A percentile compares a stretch with the other conserved stretches of the same genome.
These are phyloP conservation scores for Ochropleura leucogaster DNA, from an alignment of 2,888 invertebrate genomes.

Conservation along the genomic window DNA sequence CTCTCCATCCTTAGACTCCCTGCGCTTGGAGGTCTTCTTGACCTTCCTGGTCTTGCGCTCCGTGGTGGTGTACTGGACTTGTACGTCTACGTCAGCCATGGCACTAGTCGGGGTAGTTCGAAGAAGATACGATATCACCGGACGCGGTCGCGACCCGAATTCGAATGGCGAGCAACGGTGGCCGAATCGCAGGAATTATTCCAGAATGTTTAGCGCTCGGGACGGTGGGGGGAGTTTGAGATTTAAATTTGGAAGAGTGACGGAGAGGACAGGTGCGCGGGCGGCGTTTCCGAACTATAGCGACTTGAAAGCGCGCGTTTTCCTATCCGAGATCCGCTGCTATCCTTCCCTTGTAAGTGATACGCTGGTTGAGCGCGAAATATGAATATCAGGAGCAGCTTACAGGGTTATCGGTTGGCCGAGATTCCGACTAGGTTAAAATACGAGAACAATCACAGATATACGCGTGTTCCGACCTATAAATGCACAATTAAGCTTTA, in stretches of 20 bases:
- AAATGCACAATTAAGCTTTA: constrained; percentile 71
- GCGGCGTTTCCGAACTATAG: constrained; percentile 83
- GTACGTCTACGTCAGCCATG: constrained; percentile 98
- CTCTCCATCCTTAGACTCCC: constrained; percentile 94
- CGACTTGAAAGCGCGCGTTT: constrained; percentile 81
- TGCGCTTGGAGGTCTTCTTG: constrained; percentile 95
- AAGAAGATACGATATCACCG: constrained; percentile 84
- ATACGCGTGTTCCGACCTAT: constrained; percentile 73
- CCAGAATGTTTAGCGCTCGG: constrained; percentile 88
- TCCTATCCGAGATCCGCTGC: constrained; percentile 74
- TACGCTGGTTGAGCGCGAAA: constrained; percentile 64
- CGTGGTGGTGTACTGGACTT: constrained; percentile 96
- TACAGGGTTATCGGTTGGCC: constrained; percentile 78
- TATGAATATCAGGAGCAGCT: constrained; percentile 68
- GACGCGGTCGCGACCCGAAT: constrained; percentile 90
- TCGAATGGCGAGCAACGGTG: constrained; percentile 89
- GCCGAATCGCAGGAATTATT: constrained; percentile 90
- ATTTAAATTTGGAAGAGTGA: constrained; percentile 91
- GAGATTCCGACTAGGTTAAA: constrained; percentile 74
- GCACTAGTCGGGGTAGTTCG: constrained; percentile 75
- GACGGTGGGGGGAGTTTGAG: constrained; percentile 89
- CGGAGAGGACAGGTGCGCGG: constrained; percentile 91
- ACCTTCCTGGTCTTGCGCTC: constrained; percentile 98
- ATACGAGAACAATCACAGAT: constrained; percentile 78
- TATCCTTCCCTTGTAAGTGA: constrained; percentile 73